Percentiles rank a stretch among this genome's conserved stretches.
Evolutionary conservation across 2,888 invertebrate genomes (phyloP).

Genomic region (Drosophila meridionalis): DNA sequence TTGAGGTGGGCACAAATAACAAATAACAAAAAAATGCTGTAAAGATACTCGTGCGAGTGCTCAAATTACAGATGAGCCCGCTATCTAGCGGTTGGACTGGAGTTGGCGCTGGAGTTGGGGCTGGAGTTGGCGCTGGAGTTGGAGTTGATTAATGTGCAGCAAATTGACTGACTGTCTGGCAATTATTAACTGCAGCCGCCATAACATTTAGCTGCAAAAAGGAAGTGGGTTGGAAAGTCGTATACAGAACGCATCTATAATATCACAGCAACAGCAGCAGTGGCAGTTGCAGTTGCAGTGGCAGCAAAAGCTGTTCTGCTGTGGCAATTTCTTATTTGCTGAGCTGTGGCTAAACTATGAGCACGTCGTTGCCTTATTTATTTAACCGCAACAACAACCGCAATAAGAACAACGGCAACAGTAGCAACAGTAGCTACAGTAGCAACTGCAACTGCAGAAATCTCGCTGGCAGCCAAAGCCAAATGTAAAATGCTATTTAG

Average conservation of each 20-base stretch:
- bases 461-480: slow-evolving; percentile 40
- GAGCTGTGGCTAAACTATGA: slow-evolving; percentile 59
- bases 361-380: slow-evolving; percentile 72
- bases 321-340: slow-evolving; percentile 58
- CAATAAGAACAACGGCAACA: slow-evolving; percentile 73
- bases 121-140: background rate
- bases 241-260: slow-evolving; percentile 58
- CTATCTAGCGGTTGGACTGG: slow-evolving; percentile 35
- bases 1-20: slow-evolving; percentile 3
- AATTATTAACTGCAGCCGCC: slow-evolving; percentile 51
- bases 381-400: slow-evolving; percentile 78
- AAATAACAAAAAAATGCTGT: background rate
- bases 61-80: slow-evolving; percentile 57
- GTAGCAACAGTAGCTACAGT: slow-evolving; percentile 32
- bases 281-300: slow-evolving; percentile 7
- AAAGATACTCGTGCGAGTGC: slow-evolving; percentile 44
- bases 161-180: slow-evolving; percentile 50
- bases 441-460: slow-evolving; percentile 62
- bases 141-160: slow-evolving; percentile 53
- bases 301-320: slow-evolving; percentile 16
- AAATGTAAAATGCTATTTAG: slow-evolving; percentile 68
- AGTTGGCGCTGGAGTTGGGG: slow-evolving; percentile 9
- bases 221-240: slow-evolving; percentile 70
- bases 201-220: slow-evolving; percentile 46
- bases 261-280: slow-evolving; percentile 42